Evolutionary conservation across 2,113 vertebrate genomes (phyloP).

Genomic region (Hydrolagus affinis): DNA sequence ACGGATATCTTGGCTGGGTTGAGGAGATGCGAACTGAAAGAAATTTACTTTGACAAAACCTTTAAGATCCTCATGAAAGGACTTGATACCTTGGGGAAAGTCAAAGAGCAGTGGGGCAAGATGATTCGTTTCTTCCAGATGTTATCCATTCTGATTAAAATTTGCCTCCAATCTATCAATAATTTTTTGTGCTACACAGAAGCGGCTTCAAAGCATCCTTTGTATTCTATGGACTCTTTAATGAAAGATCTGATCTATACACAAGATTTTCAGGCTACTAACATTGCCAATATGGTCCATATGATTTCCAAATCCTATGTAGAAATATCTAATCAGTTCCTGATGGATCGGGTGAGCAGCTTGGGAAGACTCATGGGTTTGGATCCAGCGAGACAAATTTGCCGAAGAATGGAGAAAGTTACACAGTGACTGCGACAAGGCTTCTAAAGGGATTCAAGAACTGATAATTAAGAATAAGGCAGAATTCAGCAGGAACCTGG

Average conservation of each 20-base stretch:
- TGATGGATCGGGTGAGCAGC: too few relatives aligned
- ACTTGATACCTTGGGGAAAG: too few relatives aligned
- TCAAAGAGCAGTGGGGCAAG: too few relatives aligned
- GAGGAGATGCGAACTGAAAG: not conserved
- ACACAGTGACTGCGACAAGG: not conserved
- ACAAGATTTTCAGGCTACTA: constrained; percentile 28
- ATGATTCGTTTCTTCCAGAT: too few relatives aligned
- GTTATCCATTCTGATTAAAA: constrained; percentile 27
- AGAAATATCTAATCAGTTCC: constrained; percentile 3
- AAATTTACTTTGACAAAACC: constrained; percentile 26
- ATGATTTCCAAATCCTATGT: constrained; percentile 31
- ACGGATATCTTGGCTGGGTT: not conserved
- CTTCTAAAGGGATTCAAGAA: not conserved
- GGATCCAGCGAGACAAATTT: constrained; percentile 1
- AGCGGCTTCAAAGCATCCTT: not conserved
- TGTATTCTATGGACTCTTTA: constrained; percentile 2
- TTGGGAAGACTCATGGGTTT: constrained; percentile 27
- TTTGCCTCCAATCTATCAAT: not conserved
- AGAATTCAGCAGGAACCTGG: not conserved
- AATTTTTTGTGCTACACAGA: not conserved
- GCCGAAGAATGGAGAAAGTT: not conserved
- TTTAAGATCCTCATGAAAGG: too few relatives aligned
- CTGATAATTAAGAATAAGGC: constrained; percentile 6
- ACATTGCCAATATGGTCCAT: too few relatives aligned
- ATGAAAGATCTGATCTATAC: constrained; percentile 20